Conservation (phyloP, 2,797 vertebrate genomes). For the Pygocentrus nattereri region DNA sequence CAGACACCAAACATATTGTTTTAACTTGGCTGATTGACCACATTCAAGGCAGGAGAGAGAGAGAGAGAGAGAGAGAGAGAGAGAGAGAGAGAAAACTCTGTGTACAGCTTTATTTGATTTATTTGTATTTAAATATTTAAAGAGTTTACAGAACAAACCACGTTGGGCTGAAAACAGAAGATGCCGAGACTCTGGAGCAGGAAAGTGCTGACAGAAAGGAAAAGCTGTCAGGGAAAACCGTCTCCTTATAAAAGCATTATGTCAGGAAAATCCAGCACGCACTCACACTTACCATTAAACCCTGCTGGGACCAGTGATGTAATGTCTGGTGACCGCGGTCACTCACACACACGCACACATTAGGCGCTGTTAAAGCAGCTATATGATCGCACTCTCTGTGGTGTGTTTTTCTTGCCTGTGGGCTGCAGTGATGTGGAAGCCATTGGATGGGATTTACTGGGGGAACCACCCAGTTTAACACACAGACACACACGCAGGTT, state of each 20-base stretch:
- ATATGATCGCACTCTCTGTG: slow-evolving; percentile 18
- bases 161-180: background rate
- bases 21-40: no score
- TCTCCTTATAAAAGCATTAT: slow-evolving; percentile 25
- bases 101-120: no score
- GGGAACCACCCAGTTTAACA: background rate
- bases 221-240: slow-evolving; percentile 19
- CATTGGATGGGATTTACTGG: slow-evolving; percentile 5
- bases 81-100: no score
- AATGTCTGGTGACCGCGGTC: slow-evolving; percentile 53
- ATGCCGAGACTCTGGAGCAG: background rate
- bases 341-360: slow-evolving; percentile 10
- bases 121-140: no score
- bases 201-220: slow-evolving; percentile 38
- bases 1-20: no score
- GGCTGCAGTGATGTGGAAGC: slow-evolving; percentile 17
- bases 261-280: slow-evolving; percentile 52
- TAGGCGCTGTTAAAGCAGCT: background rate
- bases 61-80: no score
- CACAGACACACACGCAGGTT: slow-evolving; percentile 11
- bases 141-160: background rate
- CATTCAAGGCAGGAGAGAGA: no score
- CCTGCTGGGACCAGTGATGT: slow-evolving; percentile 57
- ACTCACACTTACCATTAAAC: slow-evolving; percentile 35
- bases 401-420: no score